phyloP scores from a whole-genome alignment of 2,113 vertebrate species.

The Spheniscus mendiculus region DNA sequence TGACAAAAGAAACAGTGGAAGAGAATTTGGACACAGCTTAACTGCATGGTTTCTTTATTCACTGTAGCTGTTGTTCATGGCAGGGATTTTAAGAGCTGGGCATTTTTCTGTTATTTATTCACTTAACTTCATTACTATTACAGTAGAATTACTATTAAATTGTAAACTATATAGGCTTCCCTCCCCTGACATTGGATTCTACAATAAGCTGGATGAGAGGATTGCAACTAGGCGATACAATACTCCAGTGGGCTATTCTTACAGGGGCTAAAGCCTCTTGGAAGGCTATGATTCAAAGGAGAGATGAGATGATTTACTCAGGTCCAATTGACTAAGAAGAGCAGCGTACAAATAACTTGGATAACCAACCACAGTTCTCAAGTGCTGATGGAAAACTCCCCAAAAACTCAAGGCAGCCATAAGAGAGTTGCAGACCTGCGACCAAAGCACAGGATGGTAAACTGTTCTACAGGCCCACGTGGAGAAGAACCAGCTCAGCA shows the following conservation, averaged over 20 bases:
- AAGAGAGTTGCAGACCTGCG: background rate
- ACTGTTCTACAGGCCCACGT: background rate
- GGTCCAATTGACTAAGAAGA: background rate
- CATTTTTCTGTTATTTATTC: background rate
- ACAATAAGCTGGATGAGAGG: background rate
- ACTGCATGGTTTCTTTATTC: background rate
- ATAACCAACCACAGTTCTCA: background rate
- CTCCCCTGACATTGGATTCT: background rate
- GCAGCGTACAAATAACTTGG: background rate
- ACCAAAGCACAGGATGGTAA: background rate
- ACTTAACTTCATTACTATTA: background rate
- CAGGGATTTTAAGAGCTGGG: background rate
- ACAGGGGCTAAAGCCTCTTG: background rate
- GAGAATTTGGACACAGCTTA: background rate
- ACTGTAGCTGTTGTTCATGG: background rate
- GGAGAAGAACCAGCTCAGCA: background rate
- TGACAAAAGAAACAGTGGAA: background rate
- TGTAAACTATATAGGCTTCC: background rate
- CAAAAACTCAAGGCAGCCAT: background rate
- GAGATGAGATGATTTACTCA: background rate
- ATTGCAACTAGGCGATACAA: background rate
- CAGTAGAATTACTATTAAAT: background rate
- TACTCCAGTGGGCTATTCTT: background rate
- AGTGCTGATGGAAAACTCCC: background rate
- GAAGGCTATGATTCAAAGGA: background rate